Conservation (phyloP, 2,797 vertebrate species). For the Pseudomugil gertrudae region DNA sequence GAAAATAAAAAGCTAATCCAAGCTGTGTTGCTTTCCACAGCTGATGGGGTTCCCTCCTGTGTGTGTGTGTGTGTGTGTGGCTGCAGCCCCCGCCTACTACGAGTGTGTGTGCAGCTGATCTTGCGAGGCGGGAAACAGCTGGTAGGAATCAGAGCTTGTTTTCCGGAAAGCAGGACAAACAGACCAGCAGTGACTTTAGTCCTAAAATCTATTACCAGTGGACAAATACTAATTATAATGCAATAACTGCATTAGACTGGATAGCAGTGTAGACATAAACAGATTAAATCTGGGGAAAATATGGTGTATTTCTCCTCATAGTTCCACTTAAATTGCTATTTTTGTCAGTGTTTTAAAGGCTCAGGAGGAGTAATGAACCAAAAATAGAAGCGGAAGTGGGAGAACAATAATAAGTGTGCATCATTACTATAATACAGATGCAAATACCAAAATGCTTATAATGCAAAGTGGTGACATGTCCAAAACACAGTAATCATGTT, state of each 20-base stretch:
- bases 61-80: constrained; percentile 69
- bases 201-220: not conserved
- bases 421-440: too few species aligned
- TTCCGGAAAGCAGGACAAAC: constrained; percentile 89
- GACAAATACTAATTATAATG: constrained; percentile 1
- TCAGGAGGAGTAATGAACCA: too few species aligned
- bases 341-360: too few species aligned
- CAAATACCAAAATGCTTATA: too few species aligned
- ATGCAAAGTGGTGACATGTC: too few species aligned
- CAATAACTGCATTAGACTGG: not conserved
- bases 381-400: too few species aligned
- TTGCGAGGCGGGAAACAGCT: constrained; percentile 96
- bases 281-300: not conserved
- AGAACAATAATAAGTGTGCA: too few species aligned
- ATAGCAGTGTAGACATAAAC: not conserved
- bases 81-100: constrained; percentile 76
- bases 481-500: too few species aligned
- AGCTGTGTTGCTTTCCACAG: constrained; percentile 74
- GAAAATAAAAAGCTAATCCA: constrained; percentile 64
- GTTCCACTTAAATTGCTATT: too few species aligned
- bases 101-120: constrained; percentile 85
- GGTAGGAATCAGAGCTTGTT: constrained; percentile 87
- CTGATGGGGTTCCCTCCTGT: constrained; percentile 81
- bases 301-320: not conserved
- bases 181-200: constrained; percentile 58